These are phyloP conservation scores for Aepyceros melampus DNA, from an alignment of 2,113 vertebrate genomes.

Conservation along the genomic window DNA sequence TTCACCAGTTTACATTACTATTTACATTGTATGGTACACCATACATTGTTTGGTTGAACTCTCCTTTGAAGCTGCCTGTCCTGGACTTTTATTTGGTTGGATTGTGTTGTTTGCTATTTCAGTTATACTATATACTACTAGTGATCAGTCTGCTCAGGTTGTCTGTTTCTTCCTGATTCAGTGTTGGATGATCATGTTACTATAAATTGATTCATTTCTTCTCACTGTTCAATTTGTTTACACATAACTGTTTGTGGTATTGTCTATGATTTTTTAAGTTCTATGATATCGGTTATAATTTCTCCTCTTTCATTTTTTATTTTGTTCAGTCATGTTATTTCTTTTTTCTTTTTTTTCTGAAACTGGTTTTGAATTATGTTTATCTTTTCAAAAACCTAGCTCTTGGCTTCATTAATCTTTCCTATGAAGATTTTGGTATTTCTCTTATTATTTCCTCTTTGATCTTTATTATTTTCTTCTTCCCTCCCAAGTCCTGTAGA, in stretches of 20 bases:
- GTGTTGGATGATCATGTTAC: not conserved
- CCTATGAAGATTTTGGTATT: too few relatives aligned
- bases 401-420: too few relatives aligned
- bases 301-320: too few relatives aligned
- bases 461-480: too few relatives aligned
- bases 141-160: not conserved
- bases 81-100: not conserved
- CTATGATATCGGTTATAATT: too few relatives aligned
- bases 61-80: not conserved
- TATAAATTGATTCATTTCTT: not conserved
- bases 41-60: not conserved
- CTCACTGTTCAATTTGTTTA: not conserved
- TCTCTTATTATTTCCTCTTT: too few relatives aligned
- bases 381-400: too few relatives aligned
- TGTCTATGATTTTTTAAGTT: not conserved
- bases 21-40: not conserved
- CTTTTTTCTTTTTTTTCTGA: too few relatives aligned
- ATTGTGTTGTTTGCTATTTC: not conserved
- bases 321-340: too few relatives aligned
- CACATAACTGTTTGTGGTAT: not conserved
- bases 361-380: too few relatives aligned
- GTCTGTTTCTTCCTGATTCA: not conserved
- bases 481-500: too few relatives aligned
- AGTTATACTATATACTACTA: not conserved
- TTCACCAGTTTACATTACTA: not conserved